Conservation (phyloP, 2,797 vertebrate genomes). For the Gallirallus australis region DNA sequence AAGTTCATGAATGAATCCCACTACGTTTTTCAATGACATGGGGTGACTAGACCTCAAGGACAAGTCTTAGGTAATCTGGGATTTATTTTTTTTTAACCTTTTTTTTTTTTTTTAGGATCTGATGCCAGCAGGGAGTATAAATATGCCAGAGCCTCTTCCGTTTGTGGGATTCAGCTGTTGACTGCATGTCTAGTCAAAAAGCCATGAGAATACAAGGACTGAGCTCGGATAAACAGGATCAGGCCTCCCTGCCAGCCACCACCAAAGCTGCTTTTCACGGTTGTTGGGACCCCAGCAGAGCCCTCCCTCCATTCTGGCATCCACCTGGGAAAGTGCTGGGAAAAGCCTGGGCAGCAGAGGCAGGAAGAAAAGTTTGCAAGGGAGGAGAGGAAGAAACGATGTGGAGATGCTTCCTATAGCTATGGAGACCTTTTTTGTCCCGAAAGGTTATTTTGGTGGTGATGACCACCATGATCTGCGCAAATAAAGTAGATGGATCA, state of each 20-base stretch:
- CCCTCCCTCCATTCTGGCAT: not conserved
- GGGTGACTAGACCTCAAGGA: slow-evolving; percentile 64
- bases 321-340: not conserved
- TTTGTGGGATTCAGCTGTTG: slow-evolving; percentile 31
- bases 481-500: not conserved
- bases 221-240: not conserved
- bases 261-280: not conserved
- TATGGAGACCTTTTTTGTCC: not conserved
- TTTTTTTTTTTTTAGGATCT: not conserved
- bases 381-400: not conserved
- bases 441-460: not conserved
- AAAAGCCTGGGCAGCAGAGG: not conserved
- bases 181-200: slow-evolving; percentile 63
- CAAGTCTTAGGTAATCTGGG: slow-evolving; percentile 41
- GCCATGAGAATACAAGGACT: slow-evolving; percentile 7
- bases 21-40: slow-evolving; percentile 48
- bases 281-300: not conserved
- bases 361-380: not conserved
- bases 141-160: slow-evolving; percentile 64
- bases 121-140: slow-evolving; percentile 53
- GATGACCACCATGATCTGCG: rapidly evolving
- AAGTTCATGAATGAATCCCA: slow-evolving; percentile 74
- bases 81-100: not conserved
- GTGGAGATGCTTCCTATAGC: not conserved
- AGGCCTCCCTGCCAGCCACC: not conserved